Conservation (phyloP, 1,140 invertebrate genomes). For the Zaprionus gabonicus region DNA sequence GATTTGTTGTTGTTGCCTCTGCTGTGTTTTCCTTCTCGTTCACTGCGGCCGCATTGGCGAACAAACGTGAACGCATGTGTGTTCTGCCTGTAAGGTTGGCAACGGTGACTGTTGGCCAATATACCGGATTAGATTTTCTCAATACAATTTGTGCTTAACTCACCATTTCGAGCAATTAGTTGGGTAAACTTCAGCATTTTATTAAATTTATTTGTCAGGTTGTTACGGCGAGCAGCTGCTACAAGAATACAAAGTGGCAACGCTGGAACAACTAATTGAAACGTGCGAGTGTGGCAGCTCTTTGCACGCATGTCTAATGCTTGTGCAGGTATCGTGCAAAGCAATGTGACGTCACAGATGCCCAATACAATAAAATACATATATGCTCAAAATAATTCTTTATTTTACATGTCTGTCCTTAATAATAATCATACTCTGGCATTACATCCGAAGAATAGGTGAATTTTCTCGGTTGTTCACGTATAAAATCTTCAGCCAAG, state of each 20-base stretch:
- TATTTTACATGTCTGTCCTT: background rate
- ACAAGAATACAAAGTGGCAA: background rate
- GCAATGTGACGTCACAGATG: background rate
- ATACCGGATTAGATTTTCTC: background rate
- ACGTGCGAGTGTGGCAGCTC: background rate
- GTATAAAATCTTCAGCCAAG: slow-evolving; percentile 40
- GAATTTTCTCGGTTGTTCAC: slow-evolving; percentile 37
- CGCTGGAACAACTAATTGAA: background rate
- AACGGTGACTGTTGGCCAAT: slow-evolving; percentile 15
- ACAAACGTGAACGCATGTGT: slow-evolving; percentile 35
- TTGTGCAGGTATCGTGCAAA: background rate
- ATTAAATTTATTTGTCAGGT: background rate
- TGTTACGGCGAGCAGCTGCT: slow-evolving; percentile 16
- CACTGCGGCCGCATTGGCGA: slow-evolving; percentile 27
- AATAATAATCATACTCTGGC: slow-evolving; percentile 50
- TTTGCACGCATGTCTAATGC: background rate
- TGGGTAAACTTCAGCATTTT: slow-evolving; percentile 65
- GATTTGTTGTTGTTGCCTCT: background rate
- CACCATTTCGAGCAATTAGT: slow-evolving; percentile 56
- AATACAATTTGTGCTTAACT: background rate
- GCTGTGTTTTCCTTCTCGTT: slow-evolving; percentile 11
- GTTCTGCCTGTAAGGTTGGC: slow-evolving; percentile 37
- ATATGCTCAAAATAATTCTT: background rate
- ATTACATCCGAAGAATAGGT: slow-evolving; percentile 67
- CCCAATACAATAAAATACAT: background rate